Conservation (phyloP, 2,797 vertebrate species). For the Pygocentrus nattereri region DNA sequence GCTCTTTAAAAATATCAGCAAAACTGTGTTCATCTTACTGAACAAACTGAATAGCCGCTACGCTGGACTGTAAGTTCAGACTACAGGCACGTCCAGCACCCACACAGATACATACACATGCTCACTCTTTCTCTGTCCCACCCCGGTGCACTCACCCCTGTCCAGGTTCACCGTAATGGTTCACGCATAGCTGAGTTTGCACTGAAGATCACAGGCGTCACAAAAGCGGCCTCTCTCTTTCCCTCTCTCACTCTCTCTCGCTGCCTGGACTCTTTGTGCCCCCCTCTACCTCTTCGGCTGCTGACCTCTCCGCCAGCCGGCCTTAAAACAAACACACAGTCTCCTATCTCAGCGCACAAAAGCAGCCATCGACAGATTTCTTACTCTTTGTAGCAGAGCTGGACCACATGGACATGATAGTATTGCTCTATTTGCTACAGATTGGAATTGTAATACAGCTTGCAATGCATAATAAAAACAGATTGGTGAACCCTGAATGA, state of each 20-base stretch:
- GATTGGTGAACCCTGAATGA: background rate
- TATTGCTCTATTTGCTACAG: background rate
- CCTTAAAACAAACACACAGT: constrained; percentile 34
- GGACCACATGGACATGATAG: background rate
- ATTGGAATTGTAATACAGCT: background rate
- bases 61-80: background rate
- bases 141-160: constrained; percentile 65
- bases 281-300: constrained; percentile 68
- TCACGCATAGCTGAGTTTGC: constrained; percentile 88
- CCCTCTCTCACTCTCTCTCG: constrained; percentile 79
- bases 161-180: constrained; percentile 79
- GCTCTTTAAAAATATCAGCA: too few species aligned
- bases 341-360: constrained; percentile 20
- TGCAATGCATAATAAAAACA: background rate
- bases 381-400: background rate
- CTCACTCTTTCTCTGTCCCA: constrained; percentile 4
- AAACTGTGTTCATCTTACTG: too few species aligned
- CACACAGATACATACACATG: constrained; percentile 42
- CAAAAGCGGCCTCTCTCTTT: constrained; percentile 74
- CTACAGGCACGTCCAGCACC: background rate
- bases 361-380: constrained; percentile 12
- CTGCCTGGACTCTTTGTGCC: constrained; percentile 84
- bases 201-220: constrained; percentile 52
- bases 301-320: constrained; percentile 83
- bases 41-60: background rate